A percentile compares a stretch with the other conserved stretches of the same genome.
These are phyloP conservation scores for Pterostichus niger DNA, from an alignment of 2,888 invertebrate species.

Conservation along the genomic window DNA sequence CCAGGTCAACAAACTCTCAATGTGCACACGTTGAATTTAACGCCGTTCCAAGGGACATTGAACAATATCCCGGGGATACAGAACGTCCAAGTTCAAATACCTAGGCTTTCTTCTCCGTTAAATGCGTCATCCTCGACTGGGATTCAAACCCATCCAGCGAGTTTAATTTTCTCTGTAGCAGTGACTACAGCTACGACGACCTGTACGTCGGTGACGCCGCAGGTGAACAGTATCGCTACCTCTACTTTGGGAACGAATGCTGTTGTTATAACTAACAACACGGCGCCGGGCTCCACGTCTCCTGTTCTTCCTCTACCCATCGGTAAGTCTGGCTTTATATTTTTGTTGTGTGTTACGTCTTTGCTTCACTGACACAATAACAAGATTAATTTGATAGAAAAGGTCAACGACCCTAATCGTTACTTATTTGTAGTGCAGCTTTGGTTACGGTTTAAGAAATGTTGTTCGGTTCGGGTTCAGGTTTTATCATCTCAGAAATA, in stretches of 20 bases:
- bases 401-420: too few species aligned
- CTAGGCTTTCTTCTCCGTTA: constrained; percentile 90
- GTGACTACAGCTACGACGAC: constrained; percentile 75
- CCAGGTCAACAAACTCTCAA: constrained; percentile 75
- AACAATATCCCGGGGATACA: constrained; percentile 83
- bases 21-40: constrained; percentile 86
- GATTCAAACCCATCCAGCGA: constrained; percentile 77
- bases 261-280: constrained; percentile 74
- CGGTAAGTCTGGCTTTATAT: constrained; percentile 76
- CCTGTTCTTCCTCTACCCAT: constrained; percentile 83
- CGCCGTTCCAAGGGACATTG: constrained; percentile 79
- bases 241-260: constrained; percentile 53
- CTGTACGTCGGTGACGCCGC: constrained; percentile 71
- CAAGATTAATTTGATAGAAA: constrained; percentile 27
- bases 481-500: too few species aligned
- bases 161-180: constrained; percentile 75
- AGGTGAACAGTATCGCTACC: constrained; percentile 68
- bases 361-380: constrained; percentile 49
- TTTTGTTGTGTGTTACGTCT: not conserved
- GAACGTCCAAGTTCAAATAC: constrained; percentile 90
- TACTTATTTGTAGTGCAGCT: too few species aligned
- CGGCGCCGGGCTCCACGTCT: constrained; percentile 71
- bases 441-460: too few species aligned
- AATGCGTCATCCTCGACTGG: constrained; percentile 84
- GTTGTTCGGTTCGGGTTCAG: too few species aligned